Percentiles rank a stretch among this genome's conserved stretches.
These are phyloP conservation scores for Furcula furcula DNA, from an alignment of 2,888 invertebrate genomes.

Conservation along the genomic window DNA sequence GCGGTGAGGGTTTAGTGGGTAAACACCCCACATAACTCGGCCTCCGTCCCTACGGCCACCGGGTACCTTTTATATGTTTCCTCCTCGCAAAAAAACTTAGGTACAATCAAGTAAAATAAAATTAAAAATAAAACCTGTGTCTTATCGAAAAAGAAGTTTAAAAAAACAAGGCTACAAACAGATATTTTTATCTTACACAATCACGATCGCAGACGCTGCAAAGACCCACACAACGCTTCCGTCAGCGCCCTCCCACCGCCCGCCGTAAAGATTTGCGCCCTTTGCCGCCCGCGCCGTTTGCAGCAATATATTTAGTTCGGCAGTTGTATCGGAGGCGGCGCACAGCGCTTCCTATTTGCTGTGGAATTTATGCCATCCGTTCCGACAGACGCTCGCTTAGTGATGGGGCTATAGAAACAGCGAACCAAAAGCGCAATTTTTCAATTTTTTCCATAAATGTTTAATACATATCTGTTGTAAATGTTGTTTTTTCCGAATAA, in stretches of 20 bases:
- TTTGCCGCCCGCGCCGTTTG: background rate
- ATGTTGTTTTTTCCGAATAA: too few relatives aligned
- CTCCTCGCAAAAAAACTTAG: too few relatives aligned
- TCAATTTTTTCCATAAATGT: too few relatives aligned
- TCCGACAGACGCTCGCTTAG: constrained; percentile 2
- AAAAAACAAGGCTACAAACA: background rate
- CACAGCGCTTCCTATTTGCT: constrained; percentile 18
- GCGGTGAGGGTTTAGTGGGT: too few relatives aligned
- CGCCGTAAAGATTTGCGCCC: background rate
- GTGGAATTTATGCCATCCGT: constrained; percentile 28
- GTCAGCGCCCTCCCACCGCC: background rate
- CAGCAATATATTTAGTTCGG: constrained; percentile 7
- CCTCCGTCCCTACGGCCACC: too few relatives aligned
- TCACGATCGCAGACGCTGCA: background rate
- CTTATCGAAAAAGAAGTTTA: background rate
- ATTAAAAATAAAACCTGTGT: too few relatives aligned
- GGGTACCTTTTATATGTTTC: too few relatives aligned
- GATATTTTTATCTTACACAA: background rate
- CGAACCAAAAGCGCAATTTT: too few relatives aligned
- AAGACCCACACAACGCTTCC: background rate
- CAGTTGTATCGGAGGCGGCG: constrained; percentile 14
- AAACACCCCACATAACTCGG: too few relatives aligned
- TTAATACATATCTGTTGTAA: too few relatives aligned
- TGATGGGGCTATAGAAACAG: constrained; percentile 8
- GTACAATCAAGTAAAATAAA: too few relatives aligned